phyloP scores from a whole-genome alignment of 2,888 invertebrate genomes.

The Acanthococcus lagerstroemiae region DNA sequence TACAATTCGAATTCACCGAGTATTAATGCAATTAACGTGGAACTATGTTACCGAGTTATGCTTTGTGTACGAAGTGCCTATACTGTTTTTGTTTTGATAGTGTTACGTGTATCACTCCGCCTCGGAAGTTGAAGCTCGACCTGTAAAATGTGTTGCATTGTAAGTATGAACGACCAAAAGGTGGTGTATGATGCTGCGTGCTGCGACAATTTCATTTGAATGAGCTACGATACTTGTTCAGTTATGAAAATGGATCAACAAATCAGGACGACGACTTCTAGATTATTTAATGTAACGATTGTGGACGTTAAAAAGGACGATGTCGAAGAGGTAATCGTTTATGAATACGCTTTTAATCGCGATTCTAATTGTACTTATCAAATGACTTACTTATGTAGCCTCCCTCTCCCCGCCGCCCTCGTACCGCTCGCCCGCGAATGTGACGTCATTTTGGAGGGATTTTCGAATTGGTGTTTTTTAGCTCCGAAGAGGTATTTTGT shows the following conservation, averaged over 20 bases:
- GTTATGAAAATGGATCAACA: conserved; percentile 42
- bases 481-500: not conserved
- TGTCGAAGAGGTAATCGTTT: conserved; percentile 67
- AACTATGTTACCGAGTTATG: conserved; percentile 16
- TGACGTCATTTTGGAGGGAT: conserved; percentile 31
- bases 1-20: not conserved
- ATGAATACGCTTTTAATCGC: not conserved
- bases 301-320: conserved; percentile 78
- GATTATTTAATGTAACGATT: conserved; percentile 68
- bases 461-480: conserved; percentile 38
- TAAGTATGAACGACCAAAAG: conserved; percentile 7
- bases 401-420: conserved; percentile 7
- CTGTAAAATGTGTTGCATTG: conserved; percentile 30
- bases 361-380: conserved; percentile 22
- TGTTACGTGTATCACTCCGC: conserved; percentile 19
- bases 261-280: conserved; percentile 47
- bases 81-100: conserved; percentile 24
- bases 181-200: conserved; percentile 24
- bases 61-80: conserved; percentile 16
- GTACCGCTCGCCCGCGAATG: not conserved
- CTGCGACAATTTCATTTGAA: conserved; percentile 5
- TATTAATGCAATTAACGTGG: not conserved
- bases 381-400: not conserved
- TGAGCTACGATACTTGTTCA: not conserved
- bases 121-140: conserved; percentile 17